phyloP scores from a whole-genome alignment of 2,888 invertebrate species.

The Lasius platythorax region DNA sequence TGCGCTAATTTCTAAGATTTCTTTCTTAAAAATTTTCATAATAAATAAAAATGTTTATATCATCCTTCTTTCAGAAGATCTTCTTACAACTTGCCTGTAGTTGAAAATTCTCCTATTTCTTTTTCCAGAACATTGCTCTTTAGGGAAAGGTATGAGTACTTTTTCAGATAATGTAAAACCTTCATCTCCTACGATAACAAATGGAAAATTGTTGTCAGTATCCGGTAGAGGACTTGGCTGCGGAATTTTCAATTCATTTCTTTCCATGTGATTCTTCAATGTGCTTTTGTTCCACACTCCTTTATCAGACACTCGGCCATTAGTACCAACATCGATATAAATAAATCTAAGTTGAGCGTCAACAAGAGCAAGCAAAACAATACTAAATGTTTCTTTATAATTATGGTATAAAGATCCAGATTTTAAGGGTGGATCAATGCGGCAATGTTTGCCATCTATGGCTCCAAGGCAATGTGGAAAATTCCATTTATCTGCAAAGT shows the following conservation, averaged over 20 bases:
- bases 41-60: too few species aligned
- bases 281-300: conserved; percentile 18
- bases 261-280: neutral
- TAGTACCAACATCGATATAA: neutral
- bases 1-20: too few species aligned
- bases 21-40: too few species aligned
- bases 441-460: conserved; percentile 11
- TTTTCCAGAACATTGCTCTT: neutral
- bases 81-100: neutral
- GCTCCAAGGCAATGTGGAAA: conserved; percentile 7
- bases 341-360: conserved; percentile 20
- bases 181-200: neutral
- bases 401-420: conserved; percentile 8
- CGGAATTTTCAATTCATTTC: neutral
- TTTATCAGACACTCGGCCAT: conserved; percentile 1
- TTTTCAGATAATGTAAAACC: neutral
- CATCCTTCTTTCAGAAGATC: too few species aligned
- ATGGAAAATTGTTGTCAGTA: neutral
- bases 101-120: conserved; percentile 8
- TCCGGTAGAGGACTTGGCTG: neutral
- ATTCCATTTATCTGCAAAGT: neutral
- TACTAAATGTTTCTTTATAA: neutral
- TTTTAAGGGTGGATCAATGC: neutral
- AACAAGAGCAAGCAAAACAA: conserved; percentile 9
- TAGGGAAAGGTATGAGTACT: neutral